Evolutionary conservation across 2,888 invertebrate species (phyloP), one percentile per base, ranked within the genome.

Genomic region (Anticlea derivata): DNA sequence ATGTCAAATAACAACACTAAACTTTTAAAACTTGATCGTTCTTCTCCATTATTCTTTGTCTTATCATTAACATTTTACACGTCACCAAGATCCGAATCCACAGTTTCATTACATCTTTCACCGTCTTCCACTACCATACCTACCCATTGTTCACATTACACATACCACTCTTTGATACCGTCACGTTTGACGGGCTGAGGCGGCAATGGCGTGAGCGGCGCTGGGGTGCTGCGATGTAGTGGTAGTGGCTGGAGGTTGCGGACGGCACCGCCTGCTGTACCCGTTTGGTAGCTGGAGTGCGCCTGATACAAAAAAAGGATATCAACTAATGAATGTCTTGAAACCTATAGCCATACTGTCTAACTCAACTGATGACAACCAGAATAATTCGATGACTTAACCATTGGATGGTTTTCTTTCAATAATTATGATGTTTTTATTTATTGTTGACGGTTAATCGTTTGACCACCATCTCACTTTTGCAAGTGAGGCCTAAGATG

Each of bases 161-260:
- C 98, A 86, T 98, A 98, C 98, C 98, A 98, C 92, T 98, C 98
- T 92, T 98, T 98, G 79, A 98, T 96, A 80, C 97, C 97, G 92
- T 97, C 96, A 58, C 95, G 93, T 75, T 96, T 96, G 84, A 95
- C 83, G 1, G 89, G 89, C 61, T 86, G 87, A 26, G 87, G 63
- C 64, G 91, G 92, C 58, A 86, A 92, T 51, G 92, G 92, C 51
- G 86, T 92, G 55, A 91, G 91, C 29, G 89, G 86, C 38, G 90
- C 86, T 47, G 90, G 83, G 3, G 71, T 84, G 75, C 62, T 87
- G 38, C 83, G 86, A 63, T 86, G 88, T 30, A 80, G 78, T 2
- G 79, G 84, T 34, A 81, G 73, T 37, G 83, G 87, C 65, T 91
- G 92, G 41, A 92, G 87, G 63, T 91, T 92, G 41, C 92, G 80